phyloP scores from a whole-genome alignment of 2,888 invertebrate genomes.

The Mayetiola destructor region DNA sequence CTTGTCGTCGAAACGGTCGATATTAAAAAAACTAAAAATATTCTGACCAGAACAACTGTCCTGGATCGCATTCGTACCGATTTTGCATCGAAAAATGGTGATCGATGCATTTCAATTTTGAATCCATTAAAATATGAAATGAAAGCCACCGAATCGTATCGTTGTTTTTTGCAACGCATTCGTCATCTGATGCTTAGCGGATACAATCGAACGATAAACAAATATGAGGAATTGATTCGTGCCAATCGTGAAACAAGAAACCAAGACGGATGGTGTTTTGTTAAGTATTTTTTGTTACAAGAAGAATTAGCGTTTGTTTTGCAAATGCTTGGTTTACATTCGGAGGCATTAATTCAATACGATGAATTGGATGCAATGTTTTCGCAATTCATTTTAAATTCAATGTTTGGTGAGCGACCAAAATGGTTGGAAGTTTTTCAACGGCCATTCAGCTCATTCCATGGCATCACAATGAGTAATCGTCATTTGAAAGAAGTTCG shows the following conservation, averaged over 20 bases:
- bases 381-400: constrained; percentile 89
- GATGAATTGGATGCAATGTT: constrained; percentile 94
- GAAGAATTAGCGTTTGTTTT: constrained; percentile 91
- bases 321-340: constrained; percentile 84
- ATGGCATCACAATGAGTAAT: constrained; percentile 50
- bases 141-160: constrained; percentile 81
- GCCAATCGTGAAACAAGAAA: constrained; percentile 80
- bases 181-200: constrained; percentile 71
- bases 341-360: constrained; percentile 90
- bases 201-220: constrained; percentile 70
- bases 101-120: constrained; percentile 75
- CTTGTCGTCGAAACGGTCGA: constrained; percentile 85
- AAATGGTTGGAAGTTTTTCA: constrained; percentile 74
- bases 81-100: constrained; percentile 79
- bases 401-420: constrained; percentile 74
- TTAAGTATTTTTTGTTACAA: constrained; percentile 83
- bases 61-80: constrained; percentile 88
- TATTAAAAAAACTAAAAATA: constrained; percentile 77
- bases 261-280: constrained; percentile 86
- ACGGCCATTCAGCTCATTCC: constrained; percentile 66
- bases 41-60: constrained; percentile 82
- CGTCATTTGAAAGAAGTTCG: constrained; percentile 29
- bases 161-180: constrained; percentile 66
- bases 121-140: constrained; percentile 84
- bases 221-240: constrained; percentile 81